A percentile compares a stretch with the other conserved stretches of the same genome.
Evolutionary conservation across 2,113 vertebrate genomes (phyloP).

Genomic region (Salvator merianae): DNA sequence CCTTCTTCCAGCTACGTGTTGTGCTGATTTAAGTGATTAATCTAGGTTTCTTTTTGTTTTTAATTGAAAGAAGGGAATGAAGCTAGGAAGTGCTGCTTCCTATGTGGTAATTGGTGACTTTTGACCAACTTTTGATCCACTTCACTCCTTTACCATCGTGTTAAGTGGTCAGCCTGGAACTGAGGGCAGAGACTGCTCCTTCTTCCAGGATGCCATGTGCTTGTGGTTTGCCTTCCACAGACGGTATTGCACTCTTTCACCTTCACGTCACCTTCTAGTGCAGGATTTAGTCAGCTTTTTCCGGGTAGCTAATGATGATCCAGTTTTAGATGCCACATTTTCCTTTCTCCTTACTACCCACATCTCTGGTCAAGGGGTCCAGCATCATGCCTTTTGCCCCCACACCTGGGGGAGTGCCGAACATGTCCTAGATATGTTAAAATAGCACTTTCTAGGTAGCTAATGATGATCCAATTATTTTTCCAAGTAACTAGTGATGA

Average conservation of each 20-base stretch:
- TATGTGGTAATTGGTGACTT: background rate
- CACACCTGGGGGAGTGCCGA: background rate
- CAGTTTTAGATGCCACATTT: background rate
- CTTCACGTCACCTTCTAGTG: background rate
- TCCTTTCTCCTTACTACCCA: background rate
- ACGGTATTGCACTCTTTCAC: background rate
- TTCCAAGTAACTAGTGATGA: background rate
- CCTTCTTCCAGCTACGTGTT: background rate
- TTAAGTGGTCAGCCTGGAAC: background rate
- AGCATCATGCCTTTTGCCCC: background rate
- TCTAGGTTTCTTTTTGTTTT: too few species aligned
- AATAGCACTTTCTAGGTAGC: background rate
- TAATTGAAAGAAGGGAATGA: background rate
- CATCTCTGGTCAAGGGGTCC: background rate
- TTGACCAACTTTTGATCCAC: too few species aligned
- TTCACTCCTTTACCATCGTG: background rate
- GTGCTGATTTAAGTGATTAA: background rate
- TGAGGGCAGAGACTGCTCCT: too few species aligned
- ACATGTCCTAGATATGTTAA: constrained; percentile 8
- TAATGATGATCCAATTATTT: background rate
- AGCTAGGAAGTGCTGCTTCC: background rate
- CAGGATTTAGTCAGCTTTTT: background rate
- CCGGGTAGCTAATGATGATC: background rate
- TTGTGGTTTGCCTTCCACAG: background rate
- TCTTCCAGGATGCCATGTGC: too few species aligned